Evolutionary conservation across 37 sponge, comb jelly and placozoan species (phyloP), one percentile per base, ranked within the genome.

Genomic region (Dysidea cf. avara): DNA sequence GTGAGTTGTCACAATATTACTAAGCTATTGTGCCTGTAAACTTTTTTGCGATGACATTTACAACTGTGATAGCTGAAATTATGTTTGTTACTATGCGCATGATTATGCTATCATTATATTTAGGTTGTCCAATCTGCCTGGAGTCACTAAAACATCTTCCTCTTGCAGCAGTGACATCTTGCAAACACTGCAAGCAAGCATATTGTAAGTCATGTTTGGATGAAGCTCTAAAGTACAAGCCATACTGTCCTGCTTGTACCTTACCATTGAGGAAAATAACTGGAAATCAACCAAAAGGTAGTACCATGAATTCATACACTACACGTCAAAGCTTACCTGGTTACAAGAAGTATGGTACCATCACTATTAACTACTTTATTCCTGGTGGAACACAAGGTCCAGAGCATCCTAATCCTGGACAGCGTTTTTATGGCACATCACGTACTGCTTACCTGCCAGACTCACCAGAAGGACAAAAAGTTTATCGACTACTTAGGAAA

Each of bases 331-430:
- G 56, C 22, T 25, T 90, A 56, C 86, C 91, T 60, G 91, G 91
- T 22, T 81, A 90, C 39, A n/a, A 66, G 3, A 39, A 47, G 0
- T 56, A 16, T 60, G 67, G 65, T 6, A 81, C 91, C 28, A 81
- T 90, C 25, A 6, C 38, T 28, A 90, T 90, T 32, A 14, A 56
- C 38, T 90, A 90, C 61, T 2, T 64, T 9, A 76, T 90, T 33
- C 86, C 82, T 46, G 61, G 50, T 76, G 86, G 87, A 37, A 56
- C 62, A 7, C 86, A 90, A 65, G 57, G 63, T 31, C 47, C 20
- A 34, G 51, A 75, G 47, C 91, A 85, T 34, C 91, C 91, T 21
- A 80, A 75, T 60, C 91, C 91, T 33, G 91, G 91, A 39, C 37
- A 20, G 21, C 28, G 30, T 3, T 87, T 39, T 71, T 14, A 21